These are phyloP conservation scores for Alethe castanea DNA, from an alignment of 2,113 vertebrate species.

Conservation along the genomic window DNA sequence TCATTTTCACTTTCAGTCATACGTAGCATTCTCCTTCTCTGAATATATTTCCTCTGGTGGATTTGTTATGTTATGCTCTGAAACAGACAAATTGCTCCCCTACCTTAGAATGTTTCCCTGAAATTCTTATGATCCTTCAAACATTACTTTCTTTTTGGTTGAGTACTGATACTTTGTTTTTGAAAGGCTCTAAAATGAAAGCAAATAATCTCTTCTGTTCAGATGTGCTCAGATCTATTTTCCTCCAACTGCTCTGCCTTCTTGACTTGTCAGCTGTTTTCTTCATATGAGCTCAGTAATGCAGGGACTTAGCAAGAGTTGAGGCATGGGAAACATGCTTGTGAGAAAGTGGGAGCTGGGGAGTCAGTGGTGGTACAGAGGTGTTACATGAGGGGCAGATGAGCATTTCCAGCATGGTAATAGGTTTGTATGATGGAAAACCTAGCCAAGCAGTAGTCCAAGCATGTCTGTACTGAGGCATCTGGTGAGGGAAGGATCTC, in stretches of 20 bases:
- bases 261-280: not conserved
- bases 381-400: not conserved
- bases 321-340: not conserved
- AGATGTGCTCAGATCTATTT: not conserved
- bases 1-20: not conserved
- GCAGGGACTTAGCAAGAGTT: not conserved
- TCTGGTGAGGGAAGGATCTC: not conserved
- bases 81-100: not conserved
- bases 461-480: not conserved
- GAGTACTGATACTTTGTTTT: not conserved
- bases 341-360: not conserved
- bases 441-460: conserved; percentile 50
- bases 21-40: not conserved
- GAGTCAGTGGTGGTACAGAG: not conserved
- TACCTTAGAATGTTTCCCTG: not conserved
- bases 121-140: not conserved
- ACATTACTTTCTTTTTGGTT: not conserved
- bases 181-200: not conserved
- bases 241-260: not conserved
- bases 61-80: not conserved
- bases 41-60: not conserved
- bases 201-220: not conserved
- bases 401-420: not conserved
- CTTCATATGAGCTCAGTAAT: not conserved
- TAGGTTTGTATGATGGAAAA: not conserved